Evolutionary conservation across 1,140 invertebrate species (phyloP).

Genomic region (Lordiphosa clarofinis): DNA sequence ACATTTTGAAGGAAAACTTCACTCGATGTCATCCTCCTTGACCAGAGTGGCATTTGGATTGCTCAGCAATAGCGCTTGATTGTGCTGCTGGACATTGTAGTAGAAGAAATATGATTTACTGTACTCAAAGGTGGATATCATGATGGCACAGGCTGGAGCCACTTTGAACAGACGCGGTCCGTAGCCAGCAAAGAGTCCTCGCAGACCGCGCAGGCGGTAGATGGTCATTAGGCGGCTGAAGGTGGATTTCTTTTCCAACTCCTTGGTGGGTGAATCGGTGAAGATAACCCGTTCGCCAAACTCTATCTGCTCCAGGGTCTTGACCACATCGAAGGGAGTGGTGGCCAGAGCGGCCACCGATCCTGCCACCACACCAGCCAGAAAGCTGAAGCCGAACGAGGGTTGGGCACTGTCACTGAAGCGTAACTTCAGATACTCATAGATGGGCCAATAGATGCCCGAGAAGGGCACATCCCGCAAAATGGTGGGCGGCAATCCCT

Average conservation of each 20-base stretch:
- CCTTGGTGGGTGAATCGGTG: constrained; percentile 81
- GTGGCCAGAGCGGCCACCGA: constrained; percentile 94
- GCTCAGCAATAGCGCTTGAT: constrained; percentile 41
- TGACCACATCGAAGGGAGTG: constrained; percentile 99
- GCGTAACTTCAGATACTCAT: constrained; percentile 90
- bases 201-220: constrained; percentile 85
- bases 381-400: constrained; percentile 89
- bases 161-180: constrained; percentile 94
- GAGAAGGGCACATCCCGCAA: constrained; percentile 98
- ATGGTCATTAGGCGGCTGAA: constrained; percentile 82
- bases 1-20: not conserved
- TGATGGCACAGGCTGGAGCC: constrained; percentile 97
- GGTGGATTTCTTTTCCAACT: constrained; percentile 52
- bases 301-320: constrained; percentile 98
- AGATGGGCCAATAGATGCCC: constrained; percentile 96
- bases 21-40: constrained; percentile 40
- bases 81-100: constrained; percentile 81
- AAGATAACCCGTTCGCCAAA: constrained; percentile 92
- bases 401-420: constrained; percentile 82
- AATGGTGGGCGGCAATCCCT: constrained; percentile 94
- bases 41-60: constrained; percentile 36
- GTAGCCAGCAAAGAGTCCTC: constrained; percentile 89
- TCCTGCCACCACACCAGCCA: constrained; percentile 91
- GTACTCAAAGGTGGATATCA: constrained; percentile 98
- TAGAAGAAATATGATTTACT: constrained; percentile 92